A percentile compares a stretch with the other conserved stretches of the same genome.
Conservation (phyloP, 2,797 vertebrate genomes). For the Microhierax caerulescens region DNA sequence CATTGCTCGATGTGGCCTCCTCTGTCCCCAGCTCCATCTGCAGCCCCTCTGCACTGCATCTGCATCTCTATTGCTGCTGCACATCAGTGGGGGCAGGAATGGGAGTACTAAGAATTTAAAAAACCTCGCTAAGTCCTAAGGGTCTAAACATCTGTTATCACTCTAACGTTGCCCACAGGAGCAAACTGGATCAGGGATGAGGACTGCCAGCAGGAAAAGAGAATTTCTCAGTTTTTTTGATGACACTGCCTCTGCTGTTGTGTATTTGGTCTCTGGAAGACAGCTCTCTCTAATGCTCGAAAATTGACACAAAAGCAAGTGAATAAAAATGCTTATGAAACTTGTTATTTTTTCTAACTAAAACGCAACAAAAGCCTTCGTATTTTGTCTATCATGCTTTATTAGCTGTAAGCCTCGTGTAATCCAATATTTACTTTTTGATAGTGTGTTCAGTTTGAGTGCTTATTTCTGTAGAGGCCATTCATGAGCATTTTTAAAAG, state of each 20-base stretch:
- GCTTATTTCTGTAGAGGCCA: background rate
- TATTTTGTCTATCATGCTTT: conserved; percentile 44
- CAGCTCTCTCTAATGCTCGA: background rate
- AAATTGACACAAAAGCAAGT: background rate
- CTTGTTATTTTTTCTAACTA: background rate
- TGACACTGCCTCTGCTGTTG: background rate
- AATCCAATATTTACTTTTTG: conserved; percentile 20
- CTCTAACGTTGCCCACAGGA: background rate
- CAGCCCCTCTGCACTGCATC: background rate
- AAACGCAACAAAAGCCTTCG: background rate
- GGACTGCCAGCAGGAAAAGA: background rate
- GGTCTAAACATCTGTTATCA: background rate
- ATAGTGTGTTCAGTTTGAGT: background rate
- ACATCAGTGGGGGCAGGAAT: background rate
- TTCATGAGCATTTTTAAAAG: conserved; percentile 2
- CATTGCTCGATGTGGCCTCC: background rate
- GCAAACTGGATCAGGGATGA: background rate
- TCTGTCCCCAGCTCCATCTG: background rate
- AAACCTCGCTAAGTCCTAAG: background rate
- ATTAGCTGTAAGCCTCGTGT: conserved; percentile 34
- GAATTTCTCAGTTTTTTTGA: background rate
- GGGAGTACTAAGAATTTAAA: background rate
- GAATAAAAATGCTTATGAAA: background rate
- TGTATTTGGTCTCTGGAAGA: background rate
- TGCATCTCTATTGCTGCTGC: background rate